Evolutionary conservation across 30 jellyfish, hydroid and myxozoan genomes (phyloP).

Genomic region (Aurelia coerulea): DNA sequence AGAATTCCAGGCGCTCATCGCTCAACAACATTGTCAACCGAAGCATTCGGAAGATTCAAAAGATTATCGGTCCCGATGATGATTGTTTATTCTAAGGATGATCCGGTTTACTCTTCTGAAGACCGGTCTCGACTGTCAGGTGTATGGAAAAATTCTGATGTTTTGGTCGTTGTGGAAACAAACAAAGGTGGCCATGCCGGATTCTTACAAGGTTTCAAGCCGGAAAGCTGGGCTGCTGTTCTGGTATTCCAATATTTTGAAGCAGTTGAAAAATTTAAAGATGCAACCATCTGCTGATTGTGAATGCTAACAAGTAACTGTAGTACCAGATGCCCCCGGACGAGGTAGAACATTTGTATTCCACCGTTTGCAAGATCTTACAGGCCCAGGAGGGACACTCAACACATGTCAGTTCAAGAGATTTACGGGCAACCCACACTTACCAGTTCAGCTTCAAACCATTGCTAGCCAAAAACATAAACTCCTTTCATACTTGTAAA

Average conservation of each 20-base stretch:
- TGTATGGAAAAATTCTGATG: constrained; percentile 49
- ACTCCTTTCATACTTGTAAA: too few relatives aligned
- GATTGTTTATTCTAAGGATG: constrained; percentile 58
- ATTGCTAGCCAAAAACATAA: too few relatives aligned
- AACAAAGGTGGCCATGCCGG: constrained; percentile 77
- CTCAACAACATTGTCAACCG: constrained; percentile 50
- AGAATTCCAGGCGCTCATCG: background rate
- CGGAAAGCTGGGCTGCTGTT: constrained; percentile 81
- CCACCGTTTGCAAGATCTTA: too few relatives aligned
- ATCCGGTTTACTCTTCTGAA: constrained; percentile 46
- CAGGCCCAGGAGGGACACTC: too few relatives aligned
- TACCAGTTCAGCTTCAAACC: too few relatives aligned
- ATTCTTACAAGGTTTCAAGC: constrained; percentile 49
- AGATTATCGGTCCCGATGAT: constrained; percentile 52
- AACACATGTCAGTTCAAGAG: too few relatives aligned
- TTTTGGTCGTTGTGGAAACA: constrained; percentile 53
- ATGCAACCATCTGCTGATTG: constrained; percentile 49
- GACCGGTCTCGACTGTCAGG: constrained; percentile 23
- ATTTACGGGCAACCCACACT: too few relatives aligned
- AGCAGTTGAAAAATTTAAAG: constrained; percentile 63
- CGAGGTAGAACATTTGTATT: too few relatives aligned
- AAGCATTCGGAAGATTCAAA: constrained; percentile 38
- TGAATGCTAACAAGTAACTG: too few relatives aligned
- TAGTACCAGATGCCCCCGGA: too few relatives aligned
- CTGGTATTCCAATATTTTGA: constrained; percentile 69